These are phyloP conservation scores for Lates japonicus DNA, from an alignment of 2,797 vertebrate genomes.

Conservation along the genomic window DNA sequence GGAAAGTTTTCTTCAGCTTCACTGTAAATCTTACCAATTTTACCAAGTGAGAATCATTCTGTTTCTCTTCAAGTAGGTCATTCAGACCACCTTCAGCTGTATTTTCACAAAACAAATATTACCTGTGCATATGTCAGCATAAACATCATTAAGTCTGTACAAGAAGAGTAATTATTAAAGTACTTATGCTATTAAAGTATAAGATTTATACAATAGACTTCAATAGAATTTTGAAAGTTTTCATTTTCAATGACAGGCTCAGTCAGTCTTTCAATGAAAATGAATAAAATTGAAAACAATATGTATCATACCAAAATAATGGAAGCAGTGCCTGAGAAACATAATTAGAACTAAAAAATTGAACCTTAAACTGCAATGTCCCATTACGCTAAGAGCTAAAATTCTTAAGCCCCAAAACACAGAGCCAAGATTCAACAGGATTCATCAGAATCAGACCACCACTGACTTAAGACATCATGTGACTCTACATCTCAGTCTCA, in stretches of 20 bases:
- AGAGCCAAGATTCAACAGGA: not conserved
- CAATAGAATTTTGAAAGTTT: not conserved
- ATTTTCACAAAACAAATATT: not conserved
- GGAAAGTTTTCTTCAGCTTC: slow-evolving; percentile 5
- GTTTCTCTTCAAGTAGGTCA: not conserved
- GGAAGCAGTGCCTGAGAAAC: not conserved
- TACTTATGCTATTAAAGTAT: not conserved
- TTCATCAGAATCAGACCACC: not conserved
- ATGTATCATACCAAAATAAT: not conserved
- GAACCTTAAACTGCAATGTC: not conserved
- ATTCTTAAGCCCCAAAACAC: not conserved
- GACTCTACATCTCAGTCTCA: not conserved
- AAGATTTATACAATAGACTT: not conserved
- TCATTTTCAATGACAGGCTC: not conserved
- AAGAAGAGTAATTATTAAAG: not conserved
- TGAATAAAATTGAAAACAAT: not conserved
- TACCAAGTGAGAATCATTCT: slow-evolving; percentile 4
- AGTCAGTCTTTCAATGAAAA: not conserved
- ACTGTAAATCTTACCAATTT: not conserved
- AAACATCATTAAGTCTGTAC: not conserved
- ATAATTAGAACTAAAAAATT: not conserved
- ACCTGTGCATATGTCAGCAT: not conserved
- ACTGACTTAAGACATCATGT: not conserved
- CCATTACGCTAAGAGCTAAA: not conserved
- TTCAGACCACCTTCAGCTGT: slow-evolving; percentile 4